Percentiles rank a stretch among this genome's conserved stretches.
These are phyloP conservation scores for Colletes collaris DNA, from an alignment of 2,888 invertebrate species.

Conservation along the genomic window DNA sequence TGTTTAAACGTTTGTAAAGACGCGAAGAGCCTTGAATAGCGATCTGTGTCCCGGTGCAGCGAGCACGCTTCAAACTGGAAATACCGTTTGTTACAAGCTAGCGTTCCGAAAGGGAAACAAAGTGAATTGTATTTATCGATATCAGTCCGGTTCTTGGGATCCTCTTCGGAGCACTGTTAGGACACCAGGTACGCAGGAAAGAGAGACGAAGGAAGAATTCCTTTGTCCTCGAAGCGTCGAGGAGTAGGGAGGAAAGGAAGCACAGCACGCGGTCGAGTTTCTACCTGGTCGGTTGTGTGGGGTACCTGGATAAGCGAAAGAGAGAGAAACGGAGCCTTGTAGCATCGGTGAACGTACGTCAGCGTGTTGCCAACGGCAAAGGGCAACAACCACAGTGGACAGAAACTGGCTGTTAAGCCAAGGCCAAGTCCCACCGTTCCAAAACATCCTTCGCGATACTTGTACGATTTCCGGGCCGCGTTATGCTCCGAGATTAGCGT, in stretches of 20 bases:
- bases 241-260: conserved; percentile 40
- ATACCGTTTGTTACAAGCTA: conserved; percentile 6
- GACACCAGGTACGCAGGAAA: conserved; percentile 41
- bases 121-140: conserved; percentile 4
- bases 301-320: conserved; percentile 50
- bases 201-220: conserved; percentile 75
- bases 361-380: conserved; percentile 67
- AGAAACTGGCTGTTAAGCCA: conserved; percentile 49
- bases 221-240: conserved; percentile 75
- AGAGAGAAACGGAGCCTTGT: conserved; percentile 42
- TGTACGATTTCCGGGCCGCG: not conserved
- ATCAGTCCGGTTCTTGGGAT: conserved; percentile 10
- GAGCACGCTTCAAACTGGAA: not conserved
- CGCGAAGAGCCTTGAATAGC: conserved; percentile 14
- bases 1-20: conserved; percentile 31
- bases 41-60: not conserved
- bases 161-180: conserved; percentile 16
- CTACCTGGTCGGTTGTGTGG: conserved; percentile 49
- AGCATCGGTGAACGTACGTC: conserved; percentile 74
- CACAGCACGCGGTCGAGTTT: conserved; percentile 66
- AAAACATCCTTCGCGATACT: conserved; percentile 2
- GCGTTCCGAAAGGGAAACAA: conserved; percentile 4
- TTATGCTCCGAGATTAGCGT: conserved; percentile 31
- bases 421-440: conserved; percentile 61
- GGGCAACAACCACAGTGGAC: conserved; percentile 68